Percentiles rank a stretch among this genome's conserved stretches.
Evolutionary conservation across 2,888 invertebrate genomes (phyloP).

Genomic region (Asteroscopus sphinx): DNA sequence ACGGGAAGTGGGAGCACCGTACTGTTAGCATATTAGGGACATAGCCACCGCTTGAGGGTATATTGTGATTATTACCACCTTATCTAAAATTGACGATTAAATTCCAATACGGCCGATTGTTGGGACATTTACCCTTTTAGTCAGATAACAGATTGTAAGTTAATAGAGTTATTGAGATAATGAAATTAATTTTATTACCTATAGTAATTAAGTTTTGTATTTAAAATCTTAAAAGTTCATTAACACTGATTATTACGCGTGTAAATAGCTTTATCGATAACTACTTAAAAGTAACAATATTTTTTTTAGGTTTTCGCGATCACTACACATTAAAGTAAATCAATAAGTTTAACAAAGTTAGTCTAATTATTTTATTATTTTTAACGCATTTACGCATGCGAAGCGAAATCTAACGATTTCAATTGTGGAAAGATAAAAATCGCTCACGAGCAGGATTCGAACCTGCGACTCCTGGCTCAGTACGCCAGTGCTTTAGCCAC

Average conservation of each 20-base stretch:
- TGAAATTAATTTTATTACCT: slow-evolving; percentile 15
- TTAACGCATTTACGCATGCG: too few species aligned
- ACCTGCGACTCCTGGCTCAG: too few species aligned
- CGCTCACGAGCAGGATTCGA: too few species aligned
- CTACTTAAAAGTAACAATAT: too few species aligned
- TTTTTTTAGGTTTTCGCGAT: too few species aligned
- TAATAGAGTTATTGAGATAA: slow-evolving; percentile 20
- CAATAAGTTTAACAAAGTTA: too few species aligned
- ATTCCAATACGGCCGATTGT: slow-evolving; percentile 43
- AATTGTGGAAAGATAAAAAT: too few species aligned
- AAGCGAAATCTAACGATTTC: too few species aligned
- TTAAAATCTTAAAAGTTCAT: neutral
- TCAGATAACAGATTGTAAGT: slow-evolving; percentile 30
- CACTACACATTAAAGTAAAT: too few species aligned
- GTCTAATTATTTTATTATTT: too few species aligned
- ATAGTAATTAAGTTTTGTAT: neutral
- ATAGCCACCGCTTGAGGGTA: slow-evolving; percentile 35
- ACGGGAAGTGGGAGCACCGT: slow-evolving; percentile 67
- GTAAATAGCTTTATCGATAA: too few species aligned
- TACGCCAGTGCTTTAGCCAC: too few species aligned
- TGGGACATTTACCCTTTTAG: slow-evolving; percentile 46
- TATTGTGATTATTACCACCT: slow-evolving; percentile 46
- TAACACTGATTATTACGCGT: neutral
- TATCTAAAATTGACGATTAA: slow-evolving; percentile 58
- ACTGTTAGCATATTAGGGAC: slow-evolving; percentile 44